Base-by-base conservation (phyloP, 2,888 invertebrate genomes). In the Phaedon cochleariae region DNA sequence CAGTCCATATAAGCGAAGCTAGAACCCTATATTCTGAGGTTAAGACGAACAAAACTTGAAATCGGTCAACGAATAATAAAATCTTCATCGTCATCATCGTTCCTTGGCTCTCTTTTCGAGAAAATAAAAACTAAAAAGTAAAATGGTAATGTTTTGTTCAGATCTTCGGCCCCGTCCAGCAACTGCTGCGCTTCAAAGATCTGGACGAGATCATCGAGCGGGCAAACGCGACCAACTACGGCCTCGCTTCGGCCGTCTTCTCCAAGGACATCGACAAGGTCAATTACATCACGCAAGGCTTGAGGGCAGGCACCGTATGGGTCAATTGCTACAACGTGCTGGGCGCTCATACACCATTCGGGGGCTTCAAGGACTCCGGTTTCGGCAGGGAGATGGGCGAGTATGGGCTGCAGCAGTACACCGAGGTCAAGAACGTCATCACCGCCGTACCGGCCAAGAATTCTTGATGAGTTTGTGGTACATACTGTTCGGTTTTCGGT, bases 151-250 rank as follows among this genome's bases (percentile, higher is more conserved):
- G n/a, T n/a, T n/a, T n/a, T n/a, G n/a, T n/a, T n/a, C 81, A 94
- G 93, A 97, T 97, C 75, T 98, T 98, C 84, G 97, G 97, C 0
- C 97, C 98, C 0, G 97, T 98, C 31, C 96, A 97, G 85, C 95
- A 96, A 83, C 89, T 98, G 70, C 84, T 97, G 59, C 94, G 93
- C 82, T 98, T 98, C 85, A 92, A 93, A 65, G 85, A 88, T 18
- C 82, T 96, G 68, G 93, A 96, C 73, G 97, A 97, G 83, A 90
- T 96, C 18, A 90, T 97, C 54, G 89, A 91, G 72, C 88, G 97
- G 59, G 96, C 97, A 58, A 98, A 98, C 84, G 87, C 90, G 75
- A 90, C 94, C 0, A 89, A 92, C 61, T 99, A 98, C 82, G 98
- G 98, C 0, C 86, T 99, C 57, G 98, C 97, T 0, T 95, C 98